Base-by-base conservation (phyloP, 2,888 invertebrate species). In the Pandemis cinnamomeana region DNA sequence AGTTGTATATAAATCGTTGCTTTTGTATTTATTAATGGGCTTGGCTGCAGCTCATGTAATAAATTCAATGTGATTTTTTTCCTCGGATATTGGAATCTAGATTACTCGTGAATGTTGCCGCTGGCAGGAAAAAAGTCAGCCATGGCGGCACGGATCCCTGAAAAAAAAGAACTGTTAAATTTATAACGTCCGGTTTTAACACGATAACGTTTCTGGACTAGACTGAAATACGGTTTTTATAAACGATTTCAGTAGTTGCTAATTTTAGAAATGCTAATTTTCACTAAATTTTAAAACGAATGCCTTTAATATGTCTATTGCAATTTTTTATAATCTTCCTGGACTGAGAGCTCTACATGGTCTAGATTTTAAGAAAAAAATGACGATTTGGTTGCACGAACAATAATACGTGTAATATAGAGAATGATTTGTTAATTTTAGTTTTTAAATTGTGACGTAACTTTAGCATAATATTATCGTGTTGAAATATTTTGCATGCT, bases 71-170 rank as follows among this genome's bases (percentile, higher is more conserved):
- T 42, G 5, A 36, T 44, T 70, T 46, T 73, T 51, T 71, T 41
- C 27, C 61, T 62, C 61, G 41, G 20, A 67, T 67, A 71, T 71
- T 66, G 44, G 44, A 41, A 71, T 71, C 61, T 74, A 74, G 73
- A 74, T 70, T 66, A 62, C 20, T n/a, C 44, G 70, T 42, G 53
- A 60, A 66, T 64, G 63, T 61, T 41, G 67, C 10, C 15, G 74
- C 10, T 36, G 51, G 46, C 41, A 10, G 66, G 10, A 61, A 64
- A 73, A 73, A 64, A n/a, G 48, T 58, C 13, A 61, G 10, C 27
- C 15, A 27, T 46, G 64, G 20, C 42, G 27, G 15, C 13, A 60
- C 41, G 15, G 48, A 7, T 27, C n/a, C 58, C 61, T 46, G 11
- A 44, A 60, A 74, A 74, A 74, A 74, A 13, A 15, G 70, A 11